Conservation (phyloP, 2,888 invertebrate genomes). For the Sclerodermus sp. region DNA sequence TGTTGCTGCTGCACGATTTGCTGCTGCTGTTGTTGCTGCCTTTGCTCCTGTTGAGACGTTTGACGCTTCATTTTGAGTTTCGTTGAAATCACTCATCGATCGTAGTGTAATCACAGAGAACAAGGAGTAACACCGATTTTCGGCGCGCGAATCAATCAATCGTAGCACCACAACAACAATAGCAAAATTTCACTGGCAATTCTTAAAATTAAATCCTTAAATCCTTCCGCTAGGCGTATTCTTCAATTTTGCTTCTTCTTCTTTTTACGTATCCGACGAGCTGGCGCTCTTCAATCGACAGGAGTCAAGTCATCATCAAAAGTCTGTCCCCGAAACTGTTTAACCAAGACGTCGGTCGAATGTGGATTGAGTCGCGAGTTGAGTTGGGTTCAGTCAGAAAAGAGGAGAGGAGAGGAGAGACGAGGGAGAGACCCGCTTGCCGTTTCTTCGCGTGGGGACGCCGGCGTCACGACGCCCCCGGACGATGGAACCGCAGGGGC, state of each 20-base stretch:
- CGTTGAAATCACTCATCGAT: no score
- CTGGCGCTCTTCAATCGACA: slow-evolving; percentile 64
- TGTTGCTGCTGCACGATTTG: slow-evolving; percentile 54
- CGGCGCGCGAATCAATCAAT: no score
- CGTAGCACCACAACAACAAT: no score
- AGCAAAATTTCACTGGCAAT: not conserved
- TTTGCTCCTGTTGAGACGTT: slow-evolving; percentile 62
- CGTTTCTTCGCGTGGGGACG: slow-evolving; percentile 13
- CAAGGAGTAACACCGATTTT: no score
- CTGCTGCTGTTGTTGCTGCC: slow-evolving; percentile 59
- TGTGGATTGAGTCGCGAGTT: slow-evolving; percentile 69
- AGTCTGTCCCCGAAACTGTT: slow-evolving; percentile 59
- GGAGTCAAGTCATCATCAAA: slow-evolving; percentile 79
- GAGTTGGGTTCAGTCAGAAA: slow-evolving; percentile 14
- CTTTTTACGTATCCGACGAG: slow-evolving; percentile 14
- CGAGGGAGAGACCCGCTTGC: slow-evolving; percentile 26
- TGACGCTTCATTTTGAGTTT: slow-evolving; percentile 75
- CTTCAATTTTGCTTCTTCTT: slow-evolving; percentile 17
- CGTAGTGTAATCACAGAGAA: no score
- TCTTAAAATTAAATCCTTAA: not conserved
- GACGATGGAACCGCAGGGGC: slow-evolving; percentile 5
- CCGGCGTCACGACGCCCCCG: slow-evolving; percentile 32
- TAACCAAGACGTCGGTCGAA: slow-evolving; percentile 91
- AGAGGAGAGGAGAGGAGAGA: slow-evolving; percentile 9
- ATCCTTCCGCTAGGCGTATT: slow-evolving; percentile 21